Evolutionary conservation across 2,113 vertebrate species (phyloP).

Genomic region (Charadrius vociferus): DNA sequence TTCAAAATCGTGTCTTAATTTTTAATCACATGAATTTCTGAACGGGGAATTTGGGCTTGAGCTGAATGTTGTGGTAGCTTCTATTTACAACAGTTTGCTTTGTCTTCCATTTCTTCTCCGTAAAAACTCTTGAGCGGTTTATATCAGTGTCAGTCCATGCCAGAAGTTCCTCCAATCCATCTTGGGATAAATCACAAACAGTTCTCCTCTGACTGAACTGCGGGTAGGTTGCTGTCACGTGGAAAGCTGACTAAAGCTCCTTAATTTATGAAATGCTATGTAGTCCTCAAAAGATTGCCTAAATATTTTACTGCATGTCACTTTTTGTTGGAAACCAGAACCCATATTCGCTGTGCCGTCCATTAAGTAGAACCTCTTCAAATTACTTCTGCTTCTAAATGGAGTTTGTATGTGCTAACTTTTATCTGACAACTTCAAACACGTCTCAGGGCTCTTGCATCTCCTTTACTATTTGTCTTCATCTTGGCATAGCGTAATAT

Average conservation of each 20-base stretch:
- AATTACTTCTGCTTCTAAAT: conserved; percentile 24
- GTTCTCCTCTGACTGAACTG: background rate
- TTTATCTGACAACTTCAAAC: conserved; percentile 20
- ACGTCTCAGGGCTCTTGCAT: background rate
- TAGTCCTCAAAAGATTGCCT: conserved; percentile 29
- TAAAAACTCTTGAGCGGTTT: background rate
- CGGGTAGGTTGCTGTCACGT: background rate
- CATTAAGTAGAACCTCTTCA: conserved; percentile 36
- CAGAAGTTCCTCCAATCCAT: conserved; percentile 18
- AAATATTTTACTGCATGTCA: conserved; percentile 59
- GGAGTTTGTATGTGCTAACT: background rate
- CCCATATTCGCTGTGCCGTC: background rate
- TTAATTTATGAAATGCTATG: conserved; percentile 43
- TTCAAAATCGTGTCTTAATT: background rate
- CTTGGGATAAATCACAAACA: conserved; percentile 42
- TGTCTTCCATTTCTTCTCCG: background rate
- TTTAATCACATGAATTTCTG: background rate
- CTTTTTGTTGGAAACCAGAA: conserved; percentile 63
- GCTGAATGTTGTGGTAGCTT: background rate
- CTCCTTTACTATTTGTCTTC: background rate
- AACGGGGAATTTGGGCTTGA: background rate
- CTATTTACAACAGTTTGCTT: conserved; percentile 8
- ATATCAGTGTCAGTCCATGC: background rate
- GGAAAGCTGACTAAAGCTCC: conserved; percentile 34
- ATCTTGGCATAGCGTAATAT: background rate